Base-by-base conservation (phyloP, 2,888 invertebrate species). In the Cepaea hortensis region DNA sequence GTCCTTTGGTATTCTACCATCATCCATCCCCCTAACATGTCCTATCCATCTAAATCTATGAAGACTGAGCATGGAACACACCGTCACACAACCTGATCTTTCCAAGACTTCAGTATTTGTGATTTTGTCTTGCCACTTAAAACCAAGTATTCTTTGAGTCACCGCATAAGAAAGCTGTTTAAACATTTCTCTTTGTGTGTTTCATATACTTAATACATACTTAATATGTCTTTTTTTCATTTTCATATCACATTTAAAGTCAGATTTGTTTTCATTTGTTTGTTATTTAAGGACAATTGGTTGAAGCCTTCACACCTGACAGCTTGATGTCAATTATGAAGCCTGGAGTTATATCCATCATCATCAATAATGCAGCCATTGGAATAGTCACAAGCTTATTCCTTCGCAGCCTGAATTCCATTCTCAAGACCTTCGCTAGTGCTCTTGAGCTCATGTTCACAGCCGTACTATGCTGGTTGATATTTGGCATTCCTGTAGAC, bases 351-450 rank as follows among this genome's bases (percentile, higher is more conserved):
- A 94, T 98, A 85, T 95, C 97, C 18, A 97, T 98, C 72, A 97
- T 97, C 94, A 93, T 97, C 0, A 98, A 98, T 93, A 98, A 97
- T 95, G 97, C 98, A 0, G 96, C 97, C 0, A 97, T 98, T 76
- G 98, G 98, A 62, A 98, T 99, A 91, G 97, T 98, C 0, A 98
- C 98, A 0, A 98, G 98, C 94, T 97, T 98, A 94, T 98, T 98
- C 93, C 95, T 99, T 50, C 97, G 97, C 94, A 97, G 97, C 91
- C 96, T 98, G 91, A 98, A 98, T 94, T 98, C 98, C 0, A 98
- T 99, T 92, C 95, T 98, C 85, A 98, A 99, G 95, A 98, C 98
- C 0, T 98, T 98, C 95, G 98, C 98, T 0, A 97, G 98, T 95
- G 98, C 98, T 20, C 95, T 98, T 91, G 98, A 98, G 93, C 95